phyloP scores from a whole-genome alignment of 2,113 vertebrate species.

The Nothocercus nigrocapillus region DNA sequence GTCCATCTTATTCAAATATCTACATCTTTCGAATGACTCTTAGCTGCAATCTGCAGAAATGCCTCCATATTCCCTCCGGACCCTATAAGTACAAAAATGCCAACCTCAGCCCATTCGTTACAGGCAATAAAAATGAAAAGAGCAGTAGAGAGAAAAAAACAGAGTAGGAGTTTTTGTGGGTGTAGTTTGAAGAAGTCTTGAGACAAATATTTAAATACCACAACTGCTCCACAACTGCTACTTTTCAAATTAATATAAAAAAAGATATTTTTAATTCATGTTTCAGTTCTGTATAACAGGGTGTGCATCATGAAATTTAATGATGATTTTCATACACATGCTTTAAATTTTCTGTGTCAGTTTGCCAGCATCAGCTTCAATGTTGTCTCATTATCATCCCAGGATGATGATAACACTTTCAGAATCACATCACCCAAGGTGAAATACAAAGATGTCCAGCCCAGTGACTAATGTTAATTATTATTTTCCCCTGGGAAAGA shows the following conservation, averaged over 20 bases:
- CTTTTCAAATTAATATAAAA: not conserved
- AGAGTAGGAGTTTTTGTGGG: not conserved
- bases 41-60: not conserved
- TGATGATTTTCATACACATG: not conserved
- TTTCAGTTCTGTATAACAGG: not conserved
- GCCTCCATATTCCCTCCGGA: accelerated
- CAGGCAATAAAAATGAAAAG: not conserved
- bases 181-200: not conserved
- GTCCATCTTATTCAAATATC: not conserved
- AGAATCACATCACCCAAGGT: not conserved
- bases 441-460: not conserved
- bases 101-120: not conserved
- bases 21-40: not conserved
- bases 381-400: not conserved
- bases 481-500: not conserved
- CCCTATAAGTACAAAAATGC: accelerated
- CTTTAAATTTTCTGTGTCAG: not conserved
- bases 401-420: not conserved
- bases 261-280: accelerated
- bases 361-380: not conserved
- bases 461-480: not conserved
- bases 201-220: not conserved
- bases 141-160: not conserved
- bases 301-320: not conserved
- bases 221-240: not conserved